Base-by-base conservation (phyloP, 2,797 vertebrate species). In the Propithecus deckenii region DNA sequence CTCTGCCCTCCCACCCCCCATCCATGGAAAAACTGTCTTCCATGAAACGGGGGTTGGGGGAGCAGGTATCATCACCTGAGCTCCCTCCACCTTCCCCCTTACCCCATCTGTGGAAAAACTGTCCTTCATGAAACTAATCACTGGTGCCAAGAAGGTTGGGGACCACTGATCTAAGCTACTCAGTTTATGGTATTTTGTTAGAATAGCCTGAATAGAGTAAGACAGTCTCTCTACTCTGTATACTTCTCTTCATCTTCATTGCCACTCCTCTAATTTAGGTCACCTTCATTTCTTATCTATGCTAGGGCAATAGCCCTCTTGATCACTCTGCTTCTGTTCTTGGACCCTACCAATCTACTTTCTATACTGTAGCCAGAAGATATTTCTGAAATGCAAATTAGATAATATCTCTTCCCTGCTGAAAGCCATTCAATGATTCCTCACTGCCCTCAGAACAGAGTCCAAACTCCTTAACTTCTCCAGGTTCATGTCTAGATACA, bases 381-480 rank as follows among this genome's bases (percentile, higher is more conserved):
- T 50, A 92, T 85, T 94, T 89, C 71, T 84, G 75, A 94, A 91
- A 55, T 83, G 11, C 32, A 74, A 90, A 81, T 80, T 84, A 89
- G 55, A 89, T 81, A 7, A 14, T 48, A 61, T 81, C 18, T 59
- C 17, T 89, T 83, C 7, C n/a, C 9, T 71, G 57, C 78, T 79
- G 25, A 84, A 86, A 86, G 28, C 32, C 17, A 71, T 72, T 74
- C 22, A 9, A 28, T 78, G 55, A 17, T n/a, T 89, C 23, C 9
- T 2, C 38, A 50, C 23, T 92, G 18, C 48, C n/a, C 55, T 95
- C n/a, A 52, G 55, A 30, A 89, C 48, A 95, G 28, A 83, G 32
- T 55, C 23, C 38, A 79, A 85, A 63, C 46, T 72, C 59, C 61
- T 15, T 72, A 72, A n/a, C 18, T 83, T 91, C 48, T 89, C 22